Percentiles rank a stretch among this genome's conserved stretches.
These are phyloP conservation scores for Carcina quercana DNA, from an alignment of 2,888 invertebrate genomes.

Conservation along the genomic window DNA sequence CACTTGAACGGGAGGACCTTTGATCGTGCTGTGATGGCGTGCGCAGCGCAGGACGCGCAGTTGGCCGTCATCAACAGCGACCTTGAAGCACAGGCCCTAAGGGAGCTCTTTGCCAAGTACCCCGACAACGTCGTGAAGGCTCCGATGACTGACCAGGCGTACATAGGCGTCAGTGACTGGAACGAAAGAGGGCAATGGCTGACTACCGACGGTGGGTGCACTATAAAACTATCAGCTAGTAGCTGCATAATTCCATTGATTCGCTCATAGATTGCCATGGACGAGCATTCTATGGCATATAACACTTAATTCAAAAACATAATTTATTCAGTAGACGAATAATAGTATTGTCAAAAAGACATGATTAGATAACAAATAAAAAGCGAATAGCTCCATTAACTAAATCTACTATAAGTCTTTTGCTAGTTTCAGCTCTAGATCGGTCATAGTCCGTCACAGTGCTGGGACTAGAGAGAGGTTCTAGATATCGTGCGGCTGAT, in stretches of 20 bases:
- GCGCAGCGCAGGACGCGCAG: slow-evolving; percentile 7
- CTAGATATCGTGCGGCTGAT: no score
- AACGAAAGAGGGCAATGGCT: background rate
- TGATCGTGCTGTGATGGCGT: slow-evolving; percentile 3
- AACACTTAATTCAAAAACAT: background rate
- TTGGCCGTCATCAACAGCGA: slow-evolving; percentile 10
- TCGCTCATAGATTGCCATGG: background rate
- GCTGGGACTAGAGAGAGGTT: no score
- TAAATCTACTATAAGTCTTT: no score
- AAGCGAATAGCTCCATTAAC: no score
- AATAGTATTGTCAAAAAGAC: no score
- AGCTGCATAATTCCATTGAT: no score
- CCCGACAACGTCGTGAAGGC: background rate
- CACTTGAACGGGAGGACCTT: slow-evolving; percentile 3
- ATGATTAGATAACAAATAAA: no score
- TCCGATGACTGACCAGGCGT: background rate
- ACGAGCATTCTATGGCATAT: background rate
- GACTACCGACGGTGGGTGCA: background rate
- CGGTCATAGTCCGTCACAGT: no score
- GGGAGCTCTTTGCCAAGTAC: slow-evolving; percentile 3
- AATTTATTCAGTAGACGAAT: no score
- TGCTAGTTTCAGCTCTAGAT: no score
- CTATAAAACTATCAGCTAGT: no score
- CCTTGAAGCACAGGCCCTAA: slow-evolving; percentile 3
- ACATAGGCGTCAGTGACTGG: background rate